phyloP scores from a whole-genome alignment of 2,888 invertebrate genomes.

The Chloroclysta siterata region DNA sequence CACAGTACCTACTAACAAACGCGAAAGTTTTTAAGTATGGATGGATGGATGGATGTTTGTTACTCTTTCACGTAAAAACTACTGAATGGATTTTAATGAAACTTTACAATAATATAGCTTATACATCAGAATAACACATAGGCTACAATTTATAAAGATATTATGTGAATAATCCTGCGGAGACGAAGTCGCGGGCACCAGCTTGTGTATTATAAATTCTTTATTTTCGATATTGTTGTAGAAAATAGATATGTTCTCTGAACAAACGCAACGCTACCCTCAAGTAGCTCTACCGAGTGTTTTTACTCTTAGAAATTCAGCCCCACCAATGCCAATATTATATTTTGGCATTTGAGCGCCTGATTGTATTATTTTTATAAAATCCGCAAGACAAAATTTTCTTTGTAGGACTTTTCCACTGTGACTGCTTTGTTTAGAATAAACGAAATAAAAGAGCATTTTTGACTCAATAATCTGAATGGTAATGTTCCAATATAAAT shows the following conservation, averaged over 20 bases:
- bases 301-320: slow-evolving; percentile 8
- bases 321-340: slow-evolving; percentile 45
- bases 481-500: too few species aligned
- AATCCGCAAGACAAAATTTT: slow-evolving; percentile 25
- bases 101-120: too few species aligned
- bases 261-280: not conserved
- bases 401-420: not conserved
- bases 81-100: too few species aligned
- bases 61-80: too few species aligned
- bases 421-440: not conserved
- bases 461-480: not conserved
- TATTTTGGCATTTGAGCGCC: slow-evolving; percentile 55
- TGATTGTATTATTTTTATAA: slow-evolving; percentile 50
- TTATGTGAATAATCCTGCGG: too few species aligned
- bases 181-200: too few species aligned
- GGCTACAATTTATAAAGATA: too few species aligned
- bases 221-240: not conserved
- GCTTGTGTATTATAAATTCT: too few species aligned
- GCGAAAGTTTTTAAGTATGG: too few species aligned
- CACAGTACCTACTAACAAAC: too few species aligned
- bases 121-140: too few species aligned
- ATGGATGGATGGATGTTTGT: too few species aligned
- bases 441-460: not conserved
- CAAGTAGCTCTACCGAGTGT: not conserved
- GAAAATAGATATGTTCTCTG: not conserved